phyloP scores from a whole-genome alignment of 1,140 invertebrate genomes.

The Bombus terrestris region DNA sequence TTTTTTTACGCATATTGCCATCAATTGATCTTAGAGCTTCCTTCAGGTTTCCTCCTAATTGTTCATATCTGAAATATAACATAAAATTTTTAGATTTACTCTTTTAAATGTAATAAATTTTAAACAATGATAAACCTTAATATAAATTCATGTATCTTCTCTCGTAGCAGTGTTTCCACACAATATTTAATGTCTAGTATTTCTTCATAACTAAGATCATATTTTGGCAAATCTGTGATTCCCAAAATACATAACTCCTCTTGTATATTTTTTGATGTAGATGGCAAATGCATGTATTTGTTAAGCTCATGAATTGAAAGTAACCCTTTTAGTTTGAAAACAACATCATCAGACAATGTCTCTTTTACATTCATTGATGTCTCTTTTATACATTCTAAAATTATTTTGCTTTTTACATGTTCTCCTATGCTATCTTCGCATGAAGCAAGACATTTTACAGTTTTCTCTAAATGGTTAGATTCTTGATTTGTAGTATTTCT shows the following conservation, averaged over 20 bases:
- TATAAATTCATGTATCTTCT: constrained; percentile 66
- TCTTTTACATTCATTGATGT: constrained; percentile 40
- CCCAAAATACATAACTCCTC: constrained; percentile 68
- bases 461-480: constrained; percentile 51
- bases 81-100: constrained; percentile 3
- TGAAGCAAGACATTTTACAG: constrained; percentile 44
- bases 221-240: constrained; percentile 67
- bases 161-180: constrained; percentile 64
- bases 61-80: constrained; percentile 68
- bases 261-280: constrained; percentile 49
- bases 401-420: constrained; percentile 60
- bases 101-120: constrained; percentile 20
- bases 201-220: constrained; percentile 66
- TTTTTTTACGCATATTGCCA: constrained; percentile 47
- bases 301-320: constrained; percentile 62
- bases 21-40: constrained; percentile 66
- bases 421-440: constrained; percentile 68
- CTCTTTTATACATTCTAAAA: constrained; percentile 65
- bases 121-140: constrained; percentile 45
- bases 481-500: constrained; percentile 31
- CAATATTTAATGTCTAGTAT: constrained; percentile 64
- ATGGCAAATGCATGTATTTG: constrained; percentile 68
- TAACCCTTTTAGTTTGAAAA: constrained; percentile 64
- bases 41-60: constrained; percentile 65
- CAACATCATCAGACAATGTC: constrained; percentile 36